phyloP scores from a whole-genome alignment of 2,888 invertebrate genomes.

The Prosapia bicincta region DNA sequence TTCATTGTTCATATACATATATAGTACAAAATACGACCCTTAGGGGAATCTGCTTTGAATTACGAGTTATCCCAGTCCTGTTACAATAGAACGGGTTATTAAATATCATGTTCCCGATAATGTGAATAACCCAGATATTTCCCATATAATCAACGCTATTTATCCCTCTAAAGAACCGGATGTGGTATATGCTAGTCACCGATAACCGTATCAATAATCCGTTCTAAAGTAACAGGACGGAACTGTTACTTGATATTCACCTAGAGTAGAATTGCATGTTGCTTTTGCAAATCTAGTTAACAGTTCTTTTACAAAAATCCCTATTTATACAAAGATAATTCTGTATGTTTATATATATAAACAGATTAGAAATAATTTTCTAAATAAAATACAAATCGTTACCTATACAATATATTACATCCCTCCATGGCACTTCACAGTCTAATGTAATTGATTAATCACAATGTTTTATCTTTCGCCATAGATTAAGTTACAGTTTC shows the following conservation, averaged over 20 bases:
- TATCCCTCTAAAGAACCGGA: too few relatives aligned
- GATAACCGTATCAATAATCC: too few relatives aligned
- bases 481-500: background rate
- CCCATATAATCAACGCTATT: too few relatives aligned
- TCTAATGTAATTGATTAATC: background rate
- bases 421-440: background rate
- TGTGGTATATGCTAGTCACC: too few relatives aligned
- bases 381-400: background rate
- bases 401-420: background rate
- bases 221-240: too few relatives aligned
- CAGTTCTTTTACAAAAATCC: background rate
- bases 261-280: too few relatives aligned
- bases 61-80: background rate
- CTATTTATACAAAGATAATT: background rate
- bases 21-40: background rate
- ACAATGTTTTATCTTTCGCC: background rate
- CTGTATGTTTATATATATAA: background rate
- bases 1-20: background rate
- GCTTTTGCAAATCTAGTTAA: too few relatives aligned
- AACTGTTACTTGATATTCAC: too few relatives aligned
- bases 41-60: background rate
- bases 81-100: too few relatives aligned
- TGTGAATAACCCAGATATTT: too few relatives aligned
- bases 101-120: too few relatives aligned
- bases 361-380: background rate